These are phyloP conservation scores for Nesometra sesokonis DNA, from an alignment of 35 echinoderm and acorn worm species.

Conservation along the genomic window DNA sequence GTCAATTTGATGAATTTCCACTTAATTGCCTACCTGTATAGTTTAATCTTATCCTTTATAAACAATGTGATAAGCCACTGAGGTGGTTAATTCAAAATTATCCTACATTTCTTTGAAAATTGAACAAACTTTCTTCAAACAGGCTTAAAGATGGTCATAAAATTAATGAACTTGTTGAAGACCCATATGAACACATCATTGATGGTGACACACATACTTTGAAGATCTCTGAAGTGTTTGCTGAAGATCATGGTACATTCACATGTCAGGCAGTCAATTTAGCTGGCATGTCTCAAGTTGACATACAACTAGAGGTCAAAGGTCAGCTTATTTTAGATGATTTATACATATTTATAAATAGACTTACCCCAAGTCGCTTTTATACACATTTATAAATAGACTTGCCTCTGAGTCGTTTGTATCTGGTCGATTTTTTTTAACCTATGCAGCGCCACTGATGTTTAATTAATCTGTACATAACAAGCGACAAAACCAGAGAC, in stretches of 20 bases:
- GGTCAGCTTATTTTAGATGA: too few species aligned
- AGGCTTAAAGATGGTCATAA: slow-evolving; percentile 82
- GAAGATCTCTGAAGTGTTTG: slow-evolving; percentile 44
- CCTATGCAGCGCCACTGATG: too few species aligned
- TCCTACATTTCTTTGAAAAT: background rate
- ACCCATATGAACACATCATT: slow-evolving; percentile 46
- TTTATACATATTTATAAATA: background rate
- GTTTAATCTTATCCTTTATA: too few species aligned
- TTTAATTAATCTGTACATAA: too few species aligned
- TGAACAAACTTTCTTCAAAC: background rate
- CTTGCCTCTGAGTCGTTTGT: background rate
- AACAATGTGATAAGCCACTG: too few species aligned
- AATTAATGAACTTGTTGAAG: slow-evolving; percentile 14
- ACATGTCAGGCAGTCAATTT: slow-evolving; percentile 70
- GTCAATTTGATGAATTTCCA: too few species aligned
- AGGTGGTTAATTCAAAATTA: too few species aligned
- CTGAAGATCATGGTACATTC: slow-evolving; percentile 74
- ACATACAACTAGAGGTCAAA: slow-evolving; percentile 68
- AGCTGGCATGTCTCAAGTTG: slow-evolving; percentile 57
- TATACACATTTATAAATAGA: background rate
- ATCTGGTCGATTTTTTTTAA: too few species aligned
- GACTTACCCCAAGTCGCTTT: background rate
- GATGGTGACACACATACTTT: slow-evolving; percentile 50
- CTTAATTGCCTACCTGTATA: too few species aligned
- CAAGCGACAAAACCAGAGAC: too few species aligned